Percentiles rank a stretch among this genome's conserved stretches.
Conservation (phyloP, 2,797 vertebrate genomes). For the Rachycentron canadum region DNA sequence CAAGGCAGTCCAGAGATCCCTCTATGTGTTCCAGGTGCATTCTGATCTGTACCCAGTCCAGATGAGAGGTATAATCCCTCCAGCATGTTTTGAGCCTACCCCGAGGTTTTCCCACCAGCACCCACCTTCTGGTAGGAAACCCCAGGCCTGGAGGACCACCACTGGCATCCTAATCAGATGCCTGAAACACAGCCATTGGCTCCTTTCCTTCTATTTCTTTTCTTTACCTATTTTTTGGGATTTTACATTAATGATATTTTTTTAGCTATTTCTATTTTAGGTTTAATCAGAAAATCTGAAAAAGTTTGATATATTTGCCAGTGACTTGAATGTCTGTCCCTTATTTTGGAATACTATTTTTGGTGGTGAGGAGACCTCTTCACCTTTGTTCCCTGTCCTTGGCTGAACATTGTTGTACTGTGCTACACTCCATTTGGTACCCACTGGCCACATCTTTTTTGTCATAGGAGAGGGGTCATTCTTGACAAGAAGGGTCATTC, state of each 20-base stretch:
- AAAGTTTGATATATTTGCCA: background rate
- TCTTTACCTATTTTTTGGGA: background rate
- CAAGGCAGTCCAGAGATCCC: too few relatives aligned
- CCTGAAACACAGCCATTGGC: too few relatives aligned
- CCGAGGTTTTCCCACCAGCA: too few relatives aligned
- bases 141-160: too few relatives aligned
- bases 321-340: background rate
- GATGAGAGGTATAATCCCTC: too few relatives aligned
- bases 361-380: background rate
- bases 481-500: too few relatives aligned
- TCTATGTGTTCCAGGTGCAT: too few relatives aligned
- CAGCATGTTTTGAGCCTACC: too few relatives aligned
- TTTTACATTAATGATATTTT: background rate
- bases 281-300: background rate
- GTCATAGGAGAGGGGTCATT: conserved; percentile 2
- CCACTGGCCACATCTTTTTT: conserved; percentile 15
- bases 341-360: background rate
- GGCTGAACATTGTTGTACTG: background rate
- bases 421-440: background rate
- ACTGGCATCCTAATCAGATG: too few relatives aligned
- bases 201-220: background rate
- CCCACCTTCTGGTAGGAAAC: too few relatives aligned
- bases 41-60: too few relatives aligned
- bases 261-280: background rate
- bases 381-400: background rate